Conservation (phyloP, 1,140 invertebrate species). For the Eumeta japonica region DNA sequence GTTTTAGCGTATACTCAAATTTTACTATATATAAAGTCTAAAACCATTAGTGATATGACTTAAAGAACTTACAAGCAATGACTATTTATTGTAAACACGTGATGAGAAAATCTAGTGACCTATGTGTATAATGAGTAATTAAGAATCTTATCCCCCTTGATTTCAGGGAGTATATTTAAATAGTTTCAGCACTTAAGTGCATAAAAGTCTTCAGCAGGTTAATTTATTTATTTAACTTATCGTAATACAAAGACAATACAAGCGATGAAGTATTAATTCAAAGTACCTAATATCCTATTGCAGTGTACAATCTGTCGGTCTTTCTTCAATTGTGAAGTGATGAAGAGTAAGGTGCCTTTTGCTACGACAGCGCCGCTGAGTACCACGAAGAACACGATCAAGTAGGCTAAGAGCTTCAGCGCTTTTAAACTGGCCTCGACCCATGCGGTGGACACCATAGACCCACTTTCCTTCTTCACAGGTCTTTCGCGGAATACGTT, state of each 20-base stretch:
- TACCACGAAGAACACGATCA: slow-evolving; percentile 79
- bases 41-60: too few relatives aligned
- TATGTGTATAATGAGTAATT: too few relatives aligned
- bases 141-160: too few relatives aligned
- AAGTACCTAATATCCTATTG: slow-evolving; percentile 74
- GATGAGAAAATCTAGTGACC: too few relatives aligned
- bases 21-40: too few relatives aligned
- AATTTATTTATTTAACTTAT: too few relatives aligned
- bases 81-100: too few relatives aligned
- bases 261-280: too few relatives aligned
- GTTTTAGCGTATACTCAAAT: too few relatives aligned
- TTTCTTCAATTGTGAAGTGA: slow-evolving; percentile 81
- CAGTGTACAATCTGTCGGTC: slow-evolving; percentile 73
- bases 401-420: slow-evolving; percentile 81
- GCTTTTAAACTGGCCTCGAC: slow-evolving; percentile 80
- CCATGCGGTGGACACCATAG: slow-evolving; percentile 80
- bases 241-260: too few relatives aligned
- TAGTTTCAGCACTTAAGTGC: slow-evolving; percentile 4
- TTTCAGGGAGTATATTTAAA: slow-evolving; percentile 1
- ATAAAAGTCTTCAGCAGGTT: too few relatives aligned
- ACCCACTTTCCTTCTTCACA: slow-evolving; percentile 81
- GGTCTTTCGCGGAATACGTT: slow-evolving; percentile 89
- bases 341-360: slow-evolving; percentile 83
- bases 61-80: too few relatives aligned
- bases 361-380: slow-evolving; percentile 77